Base-by-base conservation (phyloP, 2,797 vertebrate species). In the Sebastes goodei region DNA sequence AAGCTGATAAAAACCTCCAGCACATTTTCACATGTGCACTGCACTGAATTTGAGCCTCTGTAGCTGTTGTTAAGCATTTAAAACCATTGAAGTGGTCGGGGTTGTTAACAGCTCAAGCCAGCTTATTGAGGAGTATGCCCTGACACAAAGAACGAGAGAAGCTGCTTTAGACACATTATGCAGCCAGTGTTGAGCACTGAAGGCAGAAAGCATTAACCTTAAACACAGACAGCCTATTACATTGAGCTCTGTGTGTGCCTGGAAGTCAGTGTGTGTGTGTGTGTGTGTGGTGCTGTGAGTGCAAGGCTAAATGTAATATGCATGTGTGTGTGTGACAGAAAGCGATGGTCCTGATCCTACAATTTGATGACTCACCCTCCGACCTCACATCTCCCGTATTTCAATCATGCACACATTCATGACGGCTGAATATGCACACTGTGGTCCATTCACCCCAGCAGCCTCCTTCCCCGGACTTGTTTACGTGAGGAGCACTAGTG, bases 351-450 rank as follows among this genome's bases (percentile, higher is more conserved):
- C 33, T 20, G 61, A 73, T 89, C 71, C 52, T 57, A 46, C 64
- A 71, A 71, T 84, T 46, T 86, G 71, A 80, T 93, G 91, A 93
- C 74, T 92, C 90, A 92, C 42, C 56, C 67, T 17, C 25, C 1
- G 1, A 55, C 33, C 33, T 35, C 33, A 35, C 21, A 4, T 66
- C 46, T 71, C 53, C 49, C 4, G 0, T n/a, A n/a, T 66, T 71
- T 80, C 49, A 74, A 71, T 66, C 65, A 69, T 15, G 32, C 32
- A 4, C 63, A 63, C 33, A 8, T n/a, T 68, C 9, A 21, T 10
- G 21, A 42, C 7, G 38, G 10, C 33, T 71, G 67, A 55, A 42
- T 1, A 21, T 6, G 23, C 21, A 42, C 32, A 6, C 27, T 1
- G 38, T 0, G 8, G 65, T 15, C 46, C 17, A 20, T 61, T 27